Base-by-base conservation (phyloP, 30 jellyfish, hydroid and myxozoan genomes). In the Turritopsis dohrnii region DNA sequence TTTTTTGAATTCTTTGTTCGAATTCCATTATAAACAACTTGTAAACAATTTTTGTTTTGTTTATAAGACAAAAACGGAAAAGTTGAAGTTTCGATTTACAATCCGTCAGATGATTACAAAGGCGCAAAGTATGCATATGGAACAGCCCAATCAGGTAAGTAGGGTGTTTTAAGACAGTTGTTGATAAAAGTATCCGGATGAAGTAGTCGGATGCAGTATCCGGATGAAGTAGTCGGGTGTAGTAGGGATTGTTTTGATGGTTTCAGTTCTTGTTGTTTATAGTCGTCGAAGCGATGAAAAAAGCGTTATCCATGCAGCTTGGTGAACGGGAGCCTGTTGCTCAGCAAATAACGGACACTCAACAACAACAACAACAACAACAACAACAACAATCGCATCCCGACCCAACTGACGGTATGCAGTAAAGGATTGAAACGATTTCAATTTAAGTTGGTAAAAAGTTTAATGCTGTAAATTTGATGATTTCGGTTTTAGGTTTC, bases 111-210 rank as follows among this genome's bases (percentile, higher is more conserved):
- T 9, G 96, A 84, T 52, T 94, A 83, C 88, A 84, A 83, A 82
- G 86, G 89, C 71, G 96, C 96, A 22, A 87, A 84, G 53, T 94
- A 94, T 72, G 99, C 99, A 23, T 94, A 89, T 80, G 96, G 96
- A 27, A 76, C 83, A 16, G 21, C 87, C 26, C 24, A 20, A 16
- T 29, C 80, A 52, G 22, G 87, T 80, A 53, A 22, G 82, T 53
- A 5, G 8, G 60, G n/a, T n/a, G n/a, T n/a, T n/a, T n/a, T n/a
- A n/a, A n/a, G n/a, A n/a, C n/a, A n/a, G n/a, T n/a, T n/a, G n/a
- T n/a, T n/a, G n/a, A n/a, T n/a, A n/a, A n/a, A n/a, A n/a, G n/a
- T n/a, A n/a, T n/a, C n/a, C n/a, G n/a, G n/a, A n/a, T n/a, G n/a
- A n/a, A n/a, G n/a, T n/a, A n/a, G n/a, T n/a, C n/a, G n/a, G n/a